Evolutionary conservation across 2,797 vertebrate genomes (phyloP).

Genomic region (Characodon lateralis): DNA sequence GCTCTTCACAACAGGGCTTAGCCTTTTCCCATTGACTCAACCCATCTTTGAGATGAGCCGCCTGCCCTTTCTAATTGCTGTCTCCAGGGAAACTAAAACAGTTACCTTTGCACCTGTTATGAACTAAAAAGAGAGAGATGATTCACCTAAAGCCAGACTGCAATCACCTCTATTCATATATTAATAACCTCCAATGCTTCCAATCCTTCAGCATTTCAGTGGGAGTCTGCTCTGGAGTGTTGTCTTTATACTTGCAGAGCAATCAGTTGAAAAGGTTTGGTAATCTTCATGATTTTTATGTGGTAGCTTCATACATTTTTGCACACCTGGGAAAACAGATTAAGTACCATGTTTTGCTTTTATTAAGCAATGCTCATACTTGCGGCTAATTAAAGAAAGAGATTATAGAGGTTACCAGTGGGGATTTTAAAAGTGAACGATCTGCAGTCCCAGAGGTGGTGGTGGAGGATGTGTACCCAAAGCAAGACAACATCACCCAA

Average conservation of each 20-base stretch:
- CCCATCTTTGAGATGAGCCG: conserved; percentile 30
- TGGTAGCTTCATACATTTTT: conserved; percentile 19
- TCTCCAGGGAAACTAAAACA: conserved; percentile 73
- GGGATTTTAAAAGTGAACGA: conserved; percentile 47
- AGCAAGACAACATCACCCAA: conserved; percentile 32
- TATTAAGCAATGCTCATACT: neutral
- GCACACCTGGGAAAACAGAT: conserved; percentile 1
- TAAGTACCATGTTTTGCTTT: neutral
- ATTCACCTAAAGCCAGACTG: conserved; percentile 61
- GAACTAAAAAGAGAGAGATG: conserved; percentile 45
- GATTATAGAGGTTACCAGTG: conserved; percentile 16
- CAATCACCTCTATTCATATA: conserved; percentile 66
- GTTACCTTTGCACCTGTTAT: conserved; percentile 59
- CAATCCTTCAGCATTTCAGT: conserved; percentile 36
- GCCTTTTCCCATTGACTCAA: conserved; percentile 54
- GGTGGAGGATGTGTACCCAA: conserved; percentile 19
- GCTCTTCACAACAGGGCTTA: conserved; percentile 32
- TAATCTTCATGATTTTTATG: conserved; percentile 35
- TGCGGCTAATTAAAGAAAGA: conserved; percentile 8
- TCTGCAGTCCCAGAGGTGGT: conserved; percentile 41
- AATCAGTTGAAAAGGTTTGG: conserved; percentile 40
- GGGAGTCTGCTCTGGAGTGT: conserved; percentile 13
- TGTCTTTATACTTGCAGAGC: conserved; percentile 19
- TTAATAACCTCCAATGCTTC: conserved; percentile 51
- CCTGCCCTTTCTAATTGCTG: conserved; percentile 64